phyloP scores from a whole-genome alignment of 2,888 invertebrate species.

The Marasmarcha lunaedactyla region DNA sequence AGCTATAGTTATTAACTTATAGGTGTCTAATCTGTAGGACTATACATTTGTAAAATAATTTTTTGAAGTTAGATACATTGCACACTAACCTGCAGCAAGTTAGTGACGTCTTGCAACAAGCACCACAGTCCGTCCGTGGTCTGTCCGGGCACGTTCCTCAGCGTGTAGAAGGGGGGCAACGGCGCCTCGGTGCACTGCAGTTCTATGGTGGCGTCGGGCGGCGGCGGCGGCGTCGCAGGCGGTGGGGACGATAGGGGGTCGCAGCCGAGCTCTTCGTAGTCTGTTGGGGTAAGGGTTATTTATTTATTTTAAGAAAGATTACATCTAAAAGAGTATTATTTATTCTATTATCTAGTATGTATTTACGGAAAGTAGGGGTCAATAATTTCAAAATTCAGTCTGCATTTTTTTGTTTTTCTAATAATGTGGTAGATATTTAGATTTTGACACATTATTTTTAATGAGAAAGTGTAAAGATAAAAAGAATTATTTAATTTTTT shows the following conservation, averaged over 20 bases:
- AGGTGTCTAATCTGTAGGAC: too few relatives aligned
- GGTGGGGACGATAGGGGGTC: constrained; percentile 72
- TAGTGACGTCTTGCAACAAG: constrained; percentile 82
- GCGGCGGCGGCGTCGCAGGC: constrained; percentile 62
- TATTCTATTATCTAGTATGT: too few relatives aligned
- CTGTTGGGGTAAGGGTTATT: constrained; percentile 37
- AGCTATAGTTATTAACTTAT: too few relatives aligned
- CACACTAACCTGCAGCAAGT: constrained; percentile 74
- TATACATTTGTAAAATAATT: too few relatives aligned
- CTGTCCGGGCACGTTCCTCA: constrained; percentile 72
- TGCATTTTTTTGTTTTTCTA: not conserved
- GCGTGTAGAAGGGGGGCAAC: constrained; percentile 83
- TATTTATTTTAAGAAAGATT: too few relatives aligned
- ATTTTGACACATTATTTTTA: too few relatives aligned
- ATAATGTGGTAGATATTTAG: too few relatives aligned
- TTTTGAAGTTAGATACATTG: too few relatives aligned
- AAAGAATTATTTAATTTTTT: too few relatives aligned
- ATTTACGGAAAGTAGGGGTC: constrained; percentile 6
- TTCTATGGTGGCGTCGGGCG: constrained; percentile 72
- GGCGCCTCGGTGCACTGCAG: constrained; percentile 85
- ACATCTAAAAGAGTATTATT: too few relatives aligned
- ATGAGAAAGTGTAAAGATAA: too few relatives aligned
- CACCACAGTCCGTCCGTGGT: constrained; percentile 79
- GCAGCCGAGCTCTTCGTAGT: constrained; percentile 67
- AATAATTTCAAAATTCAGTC: not conserved